Base-by-base conservation (phyloP, 1,140 invertebrate species). In the Temnothorax curvispinosus region DNA sequence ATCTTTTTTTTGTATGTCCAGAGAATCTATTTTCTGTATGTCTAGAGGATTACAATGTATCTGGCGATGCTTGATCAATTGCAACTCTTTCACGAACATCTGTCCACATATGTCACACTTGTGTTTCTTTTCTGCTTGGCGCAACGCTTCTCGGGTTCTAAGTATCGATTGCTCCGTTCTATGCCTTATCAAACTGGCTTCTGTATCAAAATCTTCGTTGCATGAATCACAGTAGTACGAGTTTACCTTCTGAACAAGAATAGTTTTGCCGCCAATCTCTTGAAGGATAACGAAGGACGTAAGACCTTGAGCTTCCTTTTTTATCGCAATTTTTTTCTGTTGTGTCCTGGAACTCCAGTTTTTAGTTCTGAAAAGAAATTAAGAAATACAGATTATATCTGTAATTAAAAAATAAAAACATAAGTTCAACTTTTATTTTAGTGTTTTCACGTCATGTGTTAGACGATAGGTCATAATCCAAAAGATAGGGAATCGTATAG, bases 81-180 rank as follows among this genome's bases (percentile, higher is more conserved):
- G 96, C 9, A 95, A 93, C 18, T 94, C 89, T 0, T 94, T 96
- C 0, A 93, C 92, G 88, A 97, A 97, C 35, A 96, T 96, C 75
- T 96, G 96, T 81, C 96, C 96, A 72, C 97, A 97, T 8, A 95
- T 94, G 44, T 95, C 93, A 86, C 97, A 97, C 72, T 78, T 27
- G 64, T 96, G 95, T 38, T 88, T 89, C 2, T 64, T 85, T 21
- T 84, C 50, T 1, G 90, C 74, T 92, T 80, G 87, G 11, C 86
- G 87, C 18, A 93, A 35, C 0, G 88, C 81, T 15, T 87, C 75
- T 0, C 92, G 81, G 0, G 91, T 92, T 11, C 86, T 80, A 5
- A 91, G 62, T 52, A 92, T 92, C 13, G 91, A 92, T 27, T 60
- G 84, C 21, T 93, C 92, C 9, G 91, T 92, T 72, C 87, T 92